A percentile compares a stretch with the other conserved stretches of the same genome.
phyloP scores from a whole-genome alignment of 2,797 vertebrate species.

The Epinephelus coioides region DNA sequence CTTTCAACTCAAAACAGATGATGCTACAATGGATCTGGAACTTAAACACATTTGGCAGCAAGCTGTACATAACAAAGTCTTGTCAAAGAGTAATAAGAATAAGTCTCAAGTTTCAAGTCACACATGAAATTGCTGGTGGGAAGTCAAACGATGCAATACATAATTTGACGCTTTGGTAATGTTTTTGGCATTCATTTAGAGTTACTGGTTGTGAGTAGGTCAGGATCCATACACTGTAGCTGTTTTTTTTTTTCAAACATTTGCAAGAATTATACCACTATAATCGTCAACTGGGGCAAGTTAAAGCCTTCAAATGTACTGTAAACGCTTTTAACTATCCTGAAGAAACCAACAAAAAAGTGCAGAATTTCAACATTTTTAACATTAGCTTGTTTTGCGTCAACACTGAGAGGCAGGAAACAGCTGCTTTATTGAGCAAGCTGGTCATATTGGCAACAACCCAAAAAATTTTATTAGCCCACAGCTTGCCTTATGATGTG shows the following conservation, averaged over 20 bases:
- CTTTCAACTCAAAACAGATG: slow-evolving; percentile 75
- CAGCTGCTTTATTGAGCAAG: slow-evolving; percentile 66
- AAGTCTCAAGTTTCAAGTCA: slow-evolving; percentile 36
- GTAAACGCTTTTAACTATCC: not conserved
- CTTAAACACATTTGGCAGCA: slow-evolving; percentile 66
- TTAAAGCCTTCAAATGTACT: not conserved
- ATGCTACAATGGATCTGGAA: slow-evolving; percentile 52
- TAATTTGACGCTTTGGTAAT: slow-evolving; percentile 35
- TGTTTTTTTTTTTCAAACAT: slow-evolving; percentile 2
- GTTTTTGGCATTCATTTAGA: not conserved
- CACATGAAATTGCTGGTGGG: slow-evolving; percentile 34
- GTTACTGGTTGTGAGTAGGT: not conserved
- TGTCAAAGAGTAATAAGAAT: slow-evolving; percentile 40
- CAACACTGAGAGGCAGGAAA: slow-evolving; percentile 49
- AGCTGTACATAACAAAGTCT: slow-evolving; percentile 36
- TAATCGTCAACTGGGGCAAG: not conserved
- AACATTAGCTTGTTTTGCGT: slow-evolving; percentile 5
- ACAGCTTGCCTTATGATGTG: slow-evolving; percentile 39
- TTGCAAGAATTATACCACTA: not conserved
- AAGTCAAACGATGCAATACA: slow-evolving; percentile 47
- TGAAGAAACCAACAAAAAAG: not conserved
- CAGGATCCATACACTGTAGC: not conserved
- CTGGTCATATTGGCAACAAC: slow-evolving; percentile 51
- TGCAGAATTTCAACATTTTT: slow-evolving; percentile 2
- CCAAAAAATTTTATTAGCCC: slow-evolving; percentile 56